A percentile compares a stretch with the other conserved stretches of the same genome.
Evolutionary conservation across 2,888 invertebrate species (phyloP).

Genomic region (Eubasilissa splendida): DNA sequence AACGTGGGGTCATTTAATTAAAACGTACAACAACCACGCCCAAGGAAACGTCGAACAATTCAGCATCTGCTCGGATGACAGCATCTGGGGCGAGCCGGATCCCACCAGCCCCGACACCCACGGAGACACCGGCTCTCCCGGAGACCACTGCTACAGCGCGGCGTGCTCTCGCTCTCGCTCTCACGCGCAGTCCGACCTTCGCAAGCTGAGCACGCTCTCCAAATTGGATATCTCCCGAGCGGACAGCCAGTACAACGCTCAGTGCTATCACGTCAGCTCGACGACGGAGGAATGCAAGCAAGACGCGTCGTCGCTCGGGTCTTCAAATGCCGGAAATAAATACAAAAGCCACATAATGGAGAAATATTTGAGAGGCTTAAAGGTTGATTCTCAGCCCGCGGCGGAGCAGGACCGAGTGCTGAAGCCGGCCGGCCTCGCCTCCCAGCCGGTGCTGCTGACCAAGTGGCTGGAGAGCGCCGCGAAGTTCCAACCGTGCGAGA

Average conservation of each 20-base stretch:
- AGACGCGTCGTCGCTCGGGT: slow-evolving; percentile 48
- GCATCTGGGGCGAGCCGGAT: slow-evolving; percentile 84
- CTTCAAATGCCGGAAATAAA: slow-evolving; percentile 64
- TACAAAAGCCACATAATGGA: slow-evolving; percentile 76
- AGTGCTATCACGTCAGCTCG: slow-evolving; percentile 63
- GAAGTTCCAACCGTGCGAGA: slow-evolving; percentile 81
- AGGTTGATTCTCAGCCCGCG: slow-evolving; percentile 60
- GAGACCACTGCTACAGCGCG: slow-evolving; percentile 63
- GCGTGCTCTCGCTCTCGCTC: not conserved
- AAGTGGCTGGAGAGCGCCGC: slow-evolving; percentile 86
- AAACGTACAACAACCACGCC: slow-evolving; percentile 82
- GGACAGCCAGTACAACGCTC: slow-evolving; percentile 63
- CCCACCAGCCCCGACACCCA: slow-evolving; percentile 64
- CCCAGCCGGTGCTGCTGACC: slow-evolving; percentile 76
- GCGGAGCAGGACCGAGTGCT: not conserved
- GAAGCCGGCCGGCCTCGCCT: slow-evolving; percentile 52
- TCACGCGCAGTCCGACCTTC: slow-evolving; percentile 2
- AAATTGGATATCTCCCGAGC: slow-evolving; percentile 41
- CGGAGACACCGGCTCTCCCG: slow-evolving; percentile 44
- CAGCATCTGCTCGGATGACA: slow-evolving; percentile 84
- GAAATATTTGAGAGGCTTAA: slow-evolving; percentile 70
- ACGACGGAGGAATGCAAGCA: slow-evolving; percentile 64
- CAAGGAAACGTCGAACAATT: slow-evolving; percentile 86
- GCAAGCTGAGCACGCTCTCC: slow-evolving; percentile 24
- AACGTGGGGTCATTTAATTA: slow-evolving; percentile 83